phyloP scores from a whole-genome alignment of 2,797 vertebrate species.

The Pseudomugil tenellus region DNA sequence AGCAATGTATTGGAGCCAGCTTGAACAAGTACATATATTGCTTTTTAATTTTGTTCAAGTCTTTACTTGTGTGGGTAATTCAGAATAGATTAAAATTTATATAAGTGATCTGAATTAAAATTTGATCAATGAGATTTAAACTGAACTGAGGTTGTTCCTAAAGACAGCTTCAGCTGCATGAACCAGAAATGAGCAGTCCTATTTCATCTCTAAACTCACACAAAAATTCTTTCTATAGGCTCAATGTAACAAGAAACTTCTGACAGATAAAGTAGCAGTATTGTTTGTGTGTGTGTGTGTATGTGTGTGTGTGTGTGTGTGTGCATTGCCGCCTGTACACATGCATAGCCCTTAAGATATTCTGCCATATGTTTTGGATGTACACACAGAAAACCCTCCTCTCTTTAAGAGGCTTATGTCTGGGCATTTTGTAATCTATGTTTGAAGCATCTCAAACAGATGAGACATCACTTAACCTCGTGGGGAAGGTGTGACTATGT shows the following conservation, averaged over 20 bases:
- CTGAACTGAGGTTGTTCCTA: neutral
- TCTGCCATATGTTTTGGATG: slow-evolving; percentile 67
- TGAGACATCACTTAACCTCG: slow-evolving; percentile 66
- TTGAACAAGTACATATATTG: neutral
- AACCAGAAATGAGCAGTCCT: neutral
- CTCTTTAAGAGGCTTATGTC: slow-evolving; percentile 76
- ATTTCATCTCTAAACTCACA: too few species aligned
- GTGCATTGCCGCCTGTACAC: slow-evolving; percentile 6
- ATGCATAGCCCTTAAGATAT: slow-evolving; percentile 40
- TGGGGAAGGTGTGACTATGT: slow-evolving; percentile 60
- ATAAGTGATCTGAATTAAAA: neutral
- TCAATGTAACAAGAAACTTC: slow-evolving; percentile 7
- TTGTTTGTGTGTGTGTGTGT: neutral
- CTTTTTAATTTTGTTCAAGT: neutral
- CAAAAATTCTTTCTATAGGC: slow-evolving; percentile 1
- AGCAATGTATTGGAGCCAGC: neutral
- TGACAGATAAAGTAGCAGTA: slow-evolving; percentile 20
- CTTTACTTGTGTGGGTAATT: too few species aligned
- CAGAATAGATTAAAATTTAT: too few species aligned
- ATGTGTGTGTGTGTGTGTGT: too few species aligned
- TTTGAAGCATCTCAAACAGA: slow-evolving; percentile 50
- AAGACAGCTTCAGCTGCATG: neutral
- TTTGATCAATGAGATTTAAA: neutral
- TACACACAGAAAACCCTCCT: slow-evolving; percentile 10
- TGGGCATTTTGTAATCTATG: slow-evolving; percentile 70